A percentile compares a stretch with the other conserved stretches of the same genome.
These are phyloP conservation scores for Elaphurus davidianus DNA, from an alignment of 2,113 vertebrate genomes.

Conservation along the genomic window DNA sequence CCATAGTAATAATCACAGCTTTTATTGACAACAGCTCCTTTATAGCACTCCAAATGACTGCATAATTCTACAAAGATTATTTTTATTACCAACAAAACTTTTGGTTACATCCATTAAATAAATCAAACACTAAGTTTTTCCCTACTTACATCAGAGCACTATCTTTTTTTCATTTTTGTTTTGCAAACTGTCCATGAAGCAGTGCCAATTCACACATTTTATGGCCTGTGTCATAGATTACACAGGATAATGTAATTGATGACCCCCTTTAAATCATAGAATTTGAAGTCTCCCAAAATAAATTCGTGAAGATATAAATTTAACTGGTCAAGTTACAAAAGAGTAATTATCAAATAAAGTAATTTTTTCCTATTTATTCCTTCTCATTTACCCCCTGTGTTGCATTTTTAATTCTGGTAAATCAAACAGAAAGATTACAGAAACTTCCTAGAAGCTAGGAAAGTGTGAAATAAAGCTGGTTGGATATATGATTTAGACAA, in stretches of 20 bases:
- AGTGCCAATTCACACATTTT: neutral
- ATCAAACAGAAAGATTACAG: neutral
- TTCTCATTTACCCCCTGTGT: neutral
- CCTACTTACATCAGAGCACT: neutral
- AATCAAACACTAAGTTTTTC: neutral
- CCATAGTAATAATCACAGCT: conserved; percentile 67
- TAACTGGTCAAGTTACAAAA: neutral
- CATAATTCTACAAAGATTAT: conserved; percentile 71
- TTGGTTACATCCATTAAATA: neutral
- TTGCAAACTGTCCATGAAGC: neutral
- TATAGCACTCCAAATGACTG: conserved; percentile 78
- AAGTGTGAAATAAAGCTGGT: neutral
- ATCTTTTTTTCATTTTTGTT: neutral
- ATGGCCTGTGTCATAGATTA: neutral
- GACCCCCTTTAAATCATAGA: neutral
- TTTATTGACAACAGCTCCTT: conserved; percentile 81
- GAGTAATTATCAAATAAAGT: neutral
- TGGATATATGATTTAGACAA: neutral
- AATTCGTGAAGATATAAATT: neutral
- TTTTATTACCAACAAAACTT: conserved; percentile 75
- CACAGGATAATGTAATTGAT: neutral
- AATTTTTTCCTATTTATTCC: neutral
- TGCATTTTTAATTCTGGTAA: neutral
- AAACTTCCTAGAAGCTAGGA: neutral
- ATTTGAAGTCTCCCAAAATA: neutral